These are phyloP conservation scores for Neodiprion virginianus DNA, from an alignment of 1,140 invertebrate species.

Conservation along the genomic window DNA sequence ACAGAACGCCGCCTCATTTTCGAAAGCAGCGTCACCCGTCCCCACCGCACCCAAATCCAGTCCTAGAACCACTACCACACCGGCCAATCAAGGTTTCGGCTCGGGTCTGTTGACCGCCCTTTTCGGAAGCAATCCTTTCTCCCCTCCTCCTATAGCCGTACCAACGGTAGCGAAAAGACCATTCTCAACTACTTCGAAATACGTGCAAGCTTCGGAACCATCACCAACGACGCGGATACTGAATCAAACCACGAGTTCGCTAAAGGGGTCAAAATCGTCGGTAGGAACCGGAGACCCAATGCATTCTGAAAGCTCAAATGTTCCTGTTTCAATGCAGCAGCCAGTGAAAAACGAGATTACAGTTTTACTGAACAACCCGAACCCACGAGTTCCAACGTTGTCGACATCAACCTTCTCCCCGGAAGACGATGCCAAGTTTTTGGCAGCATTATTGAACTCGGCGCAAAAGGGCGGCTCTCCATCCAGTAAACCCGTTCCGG, in stretches of 20 bases:
- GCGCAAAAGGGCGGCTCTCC: conserved; percentile 30
- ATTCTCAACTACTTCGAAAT: conserved; percentile 15
- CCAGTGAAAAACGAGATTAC: conserved; percentile 18
- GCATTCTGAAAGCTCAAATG: not conserved
- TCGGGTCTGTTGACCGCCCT: conserved; percentile 47
- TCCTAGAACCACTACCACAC: conserved; percentile 31
- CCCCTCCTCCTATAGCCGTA: conserved; percentile 25
- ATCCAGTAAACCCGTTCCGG: conserved; percentile 19
- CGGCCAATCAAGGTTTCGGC: conserved; percentile 41
- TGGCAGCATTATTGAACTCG: conserved; percentile 43
- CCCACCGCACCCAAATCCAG: conserved; percentile 35
- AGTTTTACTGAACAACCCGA: conserved; percentile 32
- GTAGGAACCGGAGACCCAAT: not conserved
- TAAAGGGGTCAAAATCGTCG: conserved; percentile 10
- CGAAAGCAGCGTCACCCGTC: conserved; percentile 36
- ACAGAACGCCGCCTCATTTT: conserved; percentile 29
- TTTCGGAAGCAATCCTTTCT: conserved; percentile 48
- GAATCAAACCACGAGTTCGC: conserved; percentile 14
- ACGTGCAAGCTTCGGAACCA: not conserved
- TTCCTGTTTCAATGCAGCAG: conserved; percentile 16
- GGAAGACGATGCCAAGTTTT: conserved; percentile 53
- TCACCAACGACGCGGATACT: conserved; percentile 33
- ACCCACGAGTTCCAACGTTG: conserved; percentile 23
- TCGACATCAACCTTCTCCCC: conserved; percentile 46
- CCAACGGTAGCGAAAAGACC: conserved; percentile 14